Conservation (phyloP, 1,140 invertebrate species). For the Drosophila jambulina region DNA sequence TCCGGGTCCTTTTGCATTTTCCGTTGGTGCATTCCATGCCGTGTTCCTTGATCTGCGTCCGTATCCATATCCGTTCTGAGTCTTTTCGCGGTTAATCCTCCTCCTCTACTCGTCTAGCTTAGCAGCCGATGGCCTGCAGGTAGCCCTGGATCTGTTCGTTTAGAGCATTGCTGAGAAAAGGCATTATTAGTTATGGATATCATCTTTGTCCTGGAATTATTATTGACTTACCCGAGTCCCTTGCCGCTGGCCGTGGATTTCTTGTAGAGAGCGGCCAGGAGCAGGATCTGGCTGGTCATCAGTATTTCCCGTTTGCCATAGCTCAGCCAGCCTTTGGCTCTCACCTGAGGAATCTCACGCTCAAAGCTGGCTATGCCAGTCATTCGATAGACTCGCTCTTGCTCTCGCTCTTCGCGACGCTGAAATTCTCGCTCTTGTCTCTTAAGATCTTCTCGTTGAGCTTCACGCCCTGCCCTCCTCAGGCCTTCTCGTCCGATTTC, state of each 20-base stretch:
- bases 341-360: not conserved
- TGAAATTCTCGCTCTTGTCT: not conserved
- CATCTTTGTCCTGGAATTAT: too few relatives aligned
- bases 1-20: slow-evolving; percentile 54
- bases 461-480: too few relatives aligned
- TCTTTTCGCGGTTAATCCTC: slow-evolving; percentile 8
- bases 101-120: slow-evolving; percentile 17
- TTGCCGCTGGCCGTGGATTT: slow-evolving; percentile 51
- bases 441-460: not conserved
- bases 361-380: not conserved
- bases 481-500: not conserved
- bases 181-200: not conserved
- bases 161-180: slow-evolving; percentile 27
- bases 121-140: slow-evolving; percentile 53
- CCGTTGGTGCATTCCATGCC: slow-evolving; percentile 17
- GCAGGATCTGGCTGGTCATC: slow-evolving; percentile 47
- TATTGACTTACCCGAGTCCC: slow-evolving; percentile 48
- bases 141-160: slow-evolving; percentile 50
- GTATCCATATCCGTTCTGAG: slow-evolving; percentile 11
- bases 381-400: not conserved
- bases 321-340: slow-evolving; percentile 22
- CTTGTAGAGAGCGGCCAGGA: slow-evolving; percentile 54
- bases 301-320: slow-evolving; percentile 52
- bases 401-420: not conserved
- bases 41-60: slow-evolving; percentile 2